Percentiles rank a stretch among this genome's conserved stretches.
phyloP scores from a whole-genome alignment of 2,888 invertebrate species.

The Choreutis nemorana region DNA sequence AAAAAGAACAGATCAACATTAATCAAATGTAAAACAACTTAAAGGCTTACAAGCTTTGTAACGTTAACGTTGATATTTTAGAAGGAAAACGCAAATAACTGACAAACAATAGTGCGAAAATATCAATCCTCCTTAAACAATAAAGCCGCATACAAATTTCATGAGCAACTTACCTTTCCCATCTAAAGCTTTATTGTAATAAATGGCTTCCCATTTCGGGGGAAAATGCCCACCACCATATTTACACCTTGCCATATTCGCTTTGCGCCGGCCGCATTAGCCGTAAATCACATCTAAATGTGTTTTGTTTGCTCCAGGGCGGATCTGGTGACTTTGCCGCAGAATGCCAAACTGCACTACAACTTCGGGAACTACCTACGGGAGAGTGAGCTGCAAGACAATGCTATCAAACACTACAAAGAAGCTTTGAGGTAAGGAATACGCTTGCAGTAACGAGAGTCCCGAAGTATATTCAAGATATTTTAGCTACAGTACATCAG shows the following conservation, averaged over 20 bases:
- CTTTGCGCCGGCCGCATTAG: constrained; percentile 23
- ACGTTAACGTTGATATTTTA: too few relatives aligned
- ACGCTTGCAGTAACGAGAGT: constrained; percentile 17
- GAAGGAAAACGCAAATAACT: too few relatives aligned
- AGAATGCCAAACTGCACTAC: constrained; percentile 93
- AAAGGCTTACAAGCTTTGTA: too few relatives aligned
- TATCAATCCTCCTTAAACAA: too few relatives aligned
- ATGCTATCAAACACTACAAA: constrained; percentile 81
- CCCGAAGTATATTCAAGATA: constrained; percentile 1
- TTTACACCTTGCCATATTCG: constrained; percentile 25
- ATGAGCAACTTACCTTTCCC: too few relatives aligned
- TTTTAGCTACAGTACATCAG: too few relatives aligned
- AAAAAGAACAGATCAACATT: too few relatives aligned
- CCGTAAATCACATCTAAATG: constrained; percentile 40
- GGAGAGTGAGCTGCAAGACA: constrained; percentile 75
- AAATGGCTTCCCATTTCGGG: too few relatives aligned
- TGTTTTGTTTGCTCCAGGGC: constrained; percentile 71
- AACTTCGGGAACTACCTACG: constrained; percentile 88
- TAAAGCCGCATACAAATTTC: too few relatives aligned
- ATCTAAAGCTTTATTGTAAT: too few relatives aligned
- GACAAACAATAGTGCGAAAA: too few relatives aligned
- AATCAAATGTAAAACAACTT: too few relatives aligned
- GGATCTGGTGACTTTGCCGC: constrained; percentile 80
- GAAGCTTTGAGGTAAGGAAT: constrained; percentile 77
- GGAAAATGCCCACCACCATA: constrained; percentile 24